Evolutionary conservation across 2,113 vertebrate genomes (phyloP), one percentile per base, ranked within the genome.

Genomic region (Salminus brasiliensis): DNA sequence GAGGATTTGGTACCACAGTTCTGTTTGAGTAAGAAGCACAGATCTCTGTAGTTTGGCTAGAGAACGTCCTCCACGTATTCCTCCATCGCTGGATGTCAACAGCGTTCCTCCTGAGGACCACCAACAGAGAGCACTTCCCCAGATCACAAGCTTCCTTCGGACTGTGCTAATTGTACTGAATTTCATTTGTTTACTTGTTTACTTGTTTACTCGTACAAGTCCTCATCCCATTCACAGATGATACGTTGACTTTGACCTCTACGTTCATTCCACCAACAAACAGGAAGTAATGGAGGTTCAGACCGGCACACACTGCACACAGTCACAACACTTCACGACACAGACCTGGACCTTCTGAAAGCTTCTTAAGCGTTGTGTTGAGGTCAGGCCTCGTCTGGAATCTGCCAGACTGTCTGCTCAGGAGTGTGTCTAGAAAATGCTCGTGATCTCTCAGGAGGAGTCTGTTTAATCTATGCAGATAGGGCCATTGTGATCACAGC

Each of bases 351-450:
- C 23, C 7, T 39, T 53, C 13, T 67, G 18, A 1, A 57, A 25
- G 62, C 45, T 41, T 52, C 43, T 45, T 16, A 41, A 23, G 7
- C 49, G 75, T 70, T 41, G 18, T 25, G 47, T 23, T 45, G 13
- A 45, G 27, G 8, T 4, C 5, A 0, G 7, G 25, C 6, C 25
- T 45, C 13, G n/a, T 59, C 11, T 45, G 66, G 45, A n/a, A 29
- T 47, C 39, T 69, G 3, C 21, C 23, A 45, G 43, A 7, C 4
- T 63, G 45, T 59, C 16, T 30, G 16, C 45, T 69, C 1, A 9
- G 43, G 80, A 84, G 88, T 88, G 88, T 88, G 86, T 62, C 71
- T 49, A 83, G 83, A 72, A 68, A 65, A 87, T 80, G 82, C 87
- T 85, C 62, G 81, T 80, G 80, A 85, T 91, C 83, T 85, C 85